A percentile compares a stretch with the other conserved stretches of the same genome.
phyloP scores from a whole-genome alignment of 2,888 invertebrate species.

The Cantharis rufa region DNA sequence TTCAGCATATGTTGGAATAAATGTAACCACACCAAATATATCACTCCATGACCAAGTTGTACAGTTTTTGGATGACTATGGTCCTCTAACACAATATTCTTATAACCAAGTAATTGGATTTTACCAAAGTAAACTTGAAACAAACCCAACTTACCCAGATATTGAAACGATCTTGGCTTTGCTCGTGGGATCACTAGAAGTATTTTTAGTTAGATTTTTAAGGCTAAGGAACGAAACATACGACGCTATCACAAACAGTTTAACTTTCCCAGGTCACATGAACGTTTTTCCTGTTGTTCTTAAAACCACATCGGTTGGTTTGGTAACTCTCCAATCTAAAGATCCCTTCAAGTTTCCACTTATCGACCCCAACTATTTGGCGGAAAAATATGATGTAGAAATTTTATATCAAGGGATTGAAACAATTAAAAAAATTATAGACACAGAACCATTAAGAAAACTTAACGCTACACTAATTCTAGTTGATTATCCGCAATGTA shows the following conservation, averaged over 20 bases:
- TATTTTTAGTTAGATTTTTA: slow-evolving; percentile 30
- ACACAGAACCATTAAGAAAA: slow-evolving; percentile 47
- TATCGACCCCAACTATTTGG: slow-evolving; percentile 39
- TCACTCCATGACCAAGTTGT: slow-evolving; percentile 18
- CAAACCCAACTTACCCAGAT: slow-evolving; percentile 37
- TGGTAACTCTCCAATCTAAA: slow-evolving; percentile 37
- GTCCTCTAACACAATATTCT: slow-evolving; percentile 36
- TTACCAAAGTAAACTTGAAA: slow-evolving; percentile 32
- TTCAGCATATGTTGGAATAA: slow-evolving; percentile 63
- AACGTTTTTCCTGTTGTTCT: slow-evolving; percentile 34
- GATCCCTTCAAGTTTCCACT: slow-evolving; percentile 42
- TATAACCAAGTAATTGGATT: slow-evolving; percentile 36
- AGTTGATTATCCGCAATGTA: slow-evolving; percentile 54
- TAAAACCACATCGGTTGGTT: slow-evolving; percentile 42
- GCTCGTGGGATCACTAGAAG: slow-evolving; percentile 55
- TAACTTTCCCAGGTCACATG: slow-evolving; percentile 34
- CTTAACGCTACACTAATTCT: slow-evolving; percentile 4
- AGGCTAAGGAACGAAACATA: slow-evolving; percentile 36
- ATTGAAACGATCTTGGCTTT: slow-evolving; percentile 49
- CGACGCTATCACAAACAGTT: slow-evolving; percentile 30
- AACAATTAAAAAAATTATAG: slow-evolving; percentile 27
- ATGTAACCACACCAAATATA: slow-evolving; percentile 16
- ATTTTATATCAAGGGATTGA: slow-evolving; percentile 66
- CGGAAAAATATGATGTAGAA: slow-evolving; percentile 59
- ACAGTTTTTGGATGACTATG: slow-evolving; percentile 36